Conservation (phyloP, 37 sponge, comb jelly and placozoan genomes). For the Aphrocallistes beatrix region DNA sequence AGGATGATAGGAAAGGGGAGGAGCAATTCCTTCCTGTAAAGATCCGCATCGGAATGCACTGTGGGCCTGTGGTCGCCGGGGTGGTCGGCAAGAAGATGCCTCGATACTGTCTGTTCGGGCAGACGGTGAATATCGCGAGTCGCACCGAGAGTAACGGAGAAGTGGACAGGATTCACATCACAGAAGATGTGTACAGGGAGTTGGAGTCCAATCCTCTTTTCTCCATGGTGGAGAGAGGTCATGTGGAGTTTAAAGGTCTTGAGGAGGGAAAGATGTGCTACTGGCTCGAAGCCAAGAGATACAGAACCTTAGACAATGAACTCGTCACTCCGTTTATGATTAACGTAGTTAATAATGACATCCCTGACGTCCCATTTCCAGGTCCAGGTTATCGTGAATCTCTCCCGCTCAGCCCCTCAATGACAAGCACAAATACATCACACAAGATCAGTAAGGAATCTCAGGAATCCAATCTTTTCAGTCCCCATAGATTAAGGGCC, state of each 20-base stretch:
- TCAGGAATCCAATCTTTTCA: not conserved
- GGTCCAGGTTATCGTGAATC: not conserved
- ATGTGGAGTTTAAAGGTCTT: constrained; percentile 62
- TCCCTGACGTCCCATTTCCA: not conserved
- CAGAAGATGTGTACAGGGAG: constrained; percentile 33
- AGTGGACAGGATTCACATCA: constrained; percentile 62
- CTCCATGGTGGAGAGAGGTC: constrained; percentile 40
- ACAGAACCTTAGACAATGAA: not conserved
- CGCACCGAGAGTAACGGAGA: constrained; percentile 70
- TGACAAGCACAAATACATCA: not conserved
- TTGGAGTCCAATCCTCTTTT: constrained; percentile 46
- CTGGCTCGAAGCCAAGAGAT: constrained; percentile 21
- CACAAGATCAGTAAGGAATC: not conserved
- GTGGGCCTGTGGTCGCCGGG: constrained; percentile 83
- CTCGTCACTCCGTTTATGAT: not conserved
- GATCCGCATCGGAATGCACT: constrained; percentile 82
- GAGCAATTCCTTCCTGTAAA: not conserved
- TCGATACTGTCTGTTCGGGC: constrained; percentile 93
- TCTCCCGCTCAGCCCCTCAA: not conserved
- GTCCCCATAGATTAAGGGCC: not conserved
- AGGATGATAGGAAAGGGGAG: not conserved
- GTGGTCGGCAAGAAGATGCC: constrained; percentile 89
- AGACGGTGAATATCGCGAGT: constrained; percentile 94
- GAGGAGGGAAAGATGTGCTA: constrained; percentile 42
- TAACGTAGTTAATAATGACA: not conserved